Evolutionary conservation across 1,140 invertebrate genomes (phyloP), one percentile per base, ranked within the genome.

Genomic region (Tetraneura akinire): DNA sequence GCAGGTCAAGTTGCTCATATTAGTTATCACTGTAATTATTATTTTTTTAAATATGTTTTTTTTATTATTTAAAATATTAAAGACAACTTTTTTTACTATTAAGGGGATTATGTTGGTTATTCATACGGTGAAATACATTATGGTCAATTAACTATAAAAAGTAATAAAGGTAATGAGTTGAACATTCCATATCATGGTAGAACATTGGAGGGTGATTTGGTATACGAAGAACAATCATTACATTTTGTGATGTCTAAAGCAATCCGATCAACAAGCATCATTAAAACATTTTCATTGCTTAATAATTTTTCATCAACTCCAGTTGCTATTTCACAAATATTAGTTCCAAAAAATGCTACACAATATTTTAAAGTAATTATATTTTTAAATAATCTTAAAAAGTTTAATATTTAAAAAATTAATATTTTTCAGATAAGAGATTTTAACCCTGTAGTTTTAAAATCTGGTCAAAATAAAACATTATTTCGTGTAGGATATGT

Each of bases 221-320:
- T 60, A 11, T 78, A 78, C 29, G 74, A 78, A 60, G 53, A 78
- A 78, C 51, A 78, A 26, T 57, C 74, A 3, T 45, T 78, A 42
- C 74, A 78, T 62, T 78, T 78, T 62, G 74, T 78, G 11, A 78
- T 78, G 74, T 78, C 74, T 21, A 78, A 78, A 78, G 74, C 74
- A 32, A 78, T 78, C n/a, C 74, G 55, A 62, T 78, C 74, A 13
- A 78, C 74, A 16, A 78, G 74, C 16, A 78, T 78, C 1, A 78
- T 78, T 1, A 78, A 78, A 62, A 45, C 74, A 11, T 78, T 78
- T 26, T 78, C 74, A 60, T 78, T 78, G 14, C 37, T 78, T 16
- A 78, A 78, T 78, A 78, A 78, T 62, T 78, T 78, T 78, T 78
- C 74, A 45, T 60, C 74, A 18, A 60, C 74, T 62, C 55, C 74